Evolutionary conservation across 2,113 vertebrate species (phyloP).

Genomic region (Eubucco bourcierii): DNA sequence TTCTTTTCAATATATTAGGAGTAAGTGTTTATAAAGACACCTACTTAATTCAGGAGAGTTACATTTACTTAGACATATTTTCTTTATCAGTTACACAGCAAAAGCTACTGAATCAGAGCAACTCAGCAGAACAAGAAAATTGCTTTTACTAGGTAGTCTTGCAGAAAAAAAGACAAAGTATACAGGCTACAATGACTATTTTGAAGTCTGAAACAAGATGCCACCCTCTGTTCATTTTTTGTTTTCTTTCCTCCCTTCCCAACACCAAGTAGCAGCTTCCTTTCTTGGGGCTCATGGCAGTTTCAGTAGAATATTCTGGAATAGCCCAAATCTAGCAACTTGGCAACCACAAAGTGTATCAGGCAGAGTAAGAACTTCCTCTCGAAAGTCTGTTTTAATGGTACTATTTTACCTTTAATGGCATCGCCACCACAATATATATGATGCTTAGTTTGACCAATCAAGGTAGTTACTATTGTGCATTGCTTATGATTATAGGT

Average conservation of each 20-base stretch:
- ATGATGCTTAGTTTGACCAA: not conserved
- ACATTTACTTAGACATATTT: not conserved
- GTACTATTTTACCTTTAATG: not conserved
- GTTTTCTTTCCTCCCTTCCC: not conserved
- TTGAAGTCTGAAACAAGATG: not conserved
- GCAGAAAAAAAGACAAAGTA: not conserved
- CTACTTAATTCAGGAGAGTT: not conserved
- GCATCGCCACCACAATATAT: not conserved
- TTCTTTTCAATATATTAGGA: not conserved
- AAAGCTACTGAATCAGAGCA: not conserved
- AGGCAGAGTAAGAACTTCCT: not conserved
- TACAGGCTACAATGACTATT: not conserved
- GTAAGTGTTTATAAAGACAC: not conserved
- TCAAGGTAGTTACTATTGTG: not conserved
- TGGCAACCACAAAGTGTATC: not conserved
- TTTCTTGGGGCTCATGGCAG: not conserved
- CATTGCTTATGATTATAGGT: not conserved
- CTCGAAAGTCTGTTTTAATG: not conserved
- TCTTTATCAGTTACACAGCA: not conserved
- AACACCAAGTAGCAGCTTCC: not conserved
- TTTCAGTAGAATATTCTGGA: not conserved
- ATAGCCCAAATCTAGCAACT: not conserved
- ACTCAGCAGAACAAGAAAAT: not conserved
- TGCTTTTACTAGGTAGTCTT: not conserved
- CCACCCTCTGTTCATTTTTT: accelerated